Evolutionary conservation across 2,888 invertebrate species (phyloP), one percentile per base, ranked within the genome.

Genomic region (Nowickia ferox): DNA sequence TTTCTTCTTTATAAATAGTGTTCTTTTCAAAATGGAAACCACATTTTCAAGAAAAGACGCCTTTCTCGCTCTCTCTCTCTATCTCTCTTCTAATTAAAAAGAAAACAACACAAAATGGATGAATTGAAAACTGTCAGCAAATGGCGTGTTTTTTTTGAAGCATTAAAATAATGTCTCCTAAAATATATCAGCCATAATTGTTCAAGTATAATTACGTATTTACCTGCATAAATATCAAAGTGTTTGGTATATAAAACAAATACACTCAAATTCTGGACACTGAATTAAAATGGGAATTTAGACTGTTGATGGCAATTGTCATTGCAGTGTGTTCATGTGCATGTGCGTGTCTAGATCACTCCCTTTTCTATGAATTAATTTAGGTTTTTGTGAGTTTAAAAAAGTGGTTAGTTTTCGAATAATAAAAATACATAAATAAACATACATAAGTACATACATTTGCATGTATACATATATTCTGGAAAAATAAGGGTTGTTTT

Each of bases 331-430:
- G 68, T 38, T 17, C 42, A 74, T 38, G 48, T 84, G 78, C 74
- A 68, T 38, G 59, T 84, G 84, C 78, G 78, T 78, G 84, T 68
- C 74, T 55, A 55, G 77, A 69, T 68, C 77, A 84, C 84, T 78
- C 78, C 84, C 78, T 65, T 65, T 68, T 59, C 5, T 30, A 30
- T 22, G 6, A 44, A 15, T 19, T 22, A 55, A 46, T 15, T 68
- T 9, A 40, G 59, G 44, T 75, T 68, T 68, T 2, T 44, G 66
- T 74, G 42, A n/a, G 17, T 66, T 80, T 13, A 30, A 51, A 53
- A 44, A 59, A 55, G 75, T 5, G 30, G 30, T 30, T 5, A 6
- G 6, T 30, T 30, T 30, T 30, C 30, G 4, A 30, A 30, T 30
- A 30, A 30, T 6, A 30, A 30, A 30, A 30, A 6, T 30, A 30